These are phyloP conservation scores for Nasua narica DNA, from an alignment of 2,797 vertebrate genomes.

Conservation along the genomic window DNA sequence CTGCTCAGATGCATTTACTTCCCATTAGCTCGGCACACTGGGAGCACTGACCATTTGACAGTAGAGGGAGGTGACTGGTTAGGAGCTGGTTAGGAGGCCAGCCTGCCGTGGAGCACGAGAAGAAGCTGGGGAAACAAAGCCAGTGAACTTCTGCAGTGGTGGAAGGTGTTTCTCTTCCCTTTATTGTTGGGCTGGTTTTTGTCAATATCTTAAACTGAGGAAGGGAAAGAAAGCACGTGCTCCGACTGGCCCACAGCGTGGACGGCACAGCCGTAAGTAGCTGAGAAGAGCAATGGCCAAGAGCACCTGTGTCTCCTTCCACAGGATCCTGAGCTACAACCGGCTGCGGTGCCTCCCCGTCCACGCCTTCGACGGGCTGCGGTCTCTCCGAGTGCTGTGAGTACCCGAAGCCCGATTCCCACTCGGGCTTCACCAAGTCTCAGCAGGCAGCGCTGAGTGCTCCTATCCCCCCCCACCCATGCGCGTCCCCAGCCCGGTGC, in stretches of 20 bases:
- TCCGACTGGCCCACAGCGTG: neutral
- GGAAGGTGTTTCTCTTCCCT: neutral
- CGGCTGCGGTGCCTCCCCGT: slow-evolving; percentile 94
- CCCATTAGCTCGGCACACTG: neutral
- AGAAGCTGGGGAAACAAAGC: neutral
- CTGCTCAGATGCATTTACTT: slow-evolving; percentile 15
- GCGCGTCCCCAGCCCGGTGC: too few species aligned
- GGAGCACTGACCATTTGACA: neutral
- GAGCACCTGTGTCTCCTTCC: slow-evolving; percentile 38
- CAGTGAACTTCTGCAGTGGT: neutral
- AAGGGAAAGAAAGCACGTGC: neutral
- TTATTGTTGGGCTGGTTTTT: neutral
- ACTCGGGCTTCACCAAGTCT: neutral
- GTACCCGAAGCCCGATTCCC: slow-evolving; percentile 72
- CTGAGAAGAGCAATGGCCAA: neutral
- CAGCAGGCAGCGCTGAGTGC: neutral
- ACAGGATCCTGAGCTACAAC: slow-evolving; percentile 98
- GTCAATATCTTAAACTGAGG: neutral
- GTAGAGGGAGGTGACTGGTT: neutral
- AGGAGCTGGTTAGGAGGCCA: neutral
- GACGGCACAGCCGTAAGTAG: accelerated
- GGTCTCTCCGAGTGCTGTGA: slow-evolving; percentile 96
- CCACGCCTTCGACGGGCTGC: slow-evolving; percentile 93
- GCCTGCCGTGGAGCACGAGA: neutral
- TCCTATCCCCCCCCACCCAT: accelerated